phyloP scores from a whole-genome alignment of 2,888 invertebrate genomes.

The Caenorhabditis macrosperma region DNA sequence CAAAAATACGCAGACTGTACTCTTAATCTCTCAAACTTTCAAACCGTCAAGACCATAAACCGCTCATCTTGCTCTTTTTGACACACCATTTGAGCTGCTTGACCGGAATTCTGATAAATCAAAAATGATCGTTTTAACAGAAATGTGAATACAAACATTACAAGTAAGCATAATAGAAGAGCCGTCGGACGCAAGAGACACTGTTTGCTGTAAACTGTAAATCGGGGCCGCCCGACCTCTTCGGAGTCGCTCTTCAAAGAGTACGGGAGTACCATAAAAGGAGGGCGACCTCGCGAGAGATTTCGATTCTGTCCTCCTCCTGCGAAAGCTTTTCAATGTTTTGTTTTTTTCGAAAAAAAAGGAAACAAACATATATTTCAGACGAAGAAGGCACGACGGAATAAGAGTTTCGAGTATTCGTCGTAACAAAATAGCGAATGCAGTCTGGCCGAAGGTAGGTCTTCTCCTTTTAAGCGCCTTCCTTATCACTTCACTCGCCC shows the following conservation, averaged over 20 bases:
- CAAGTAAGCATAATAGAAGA: neutral
- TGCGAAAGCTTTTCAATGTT: too few species aligned
- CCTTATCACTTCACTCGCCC: slow-evolving; percentile 6
- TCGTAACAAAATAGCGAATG: neutral
- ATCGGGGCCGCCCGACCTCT: slow-evolving; percentile 5
- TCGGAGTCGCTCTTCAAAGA: slow-evolving; percentile 11
- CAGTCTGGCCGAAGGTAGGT: neutral
- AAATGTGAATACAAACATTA: neutral
- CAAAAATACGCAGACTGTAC: too few species aligned
- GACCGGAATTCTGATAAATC: slow-evolving; percentile 6
- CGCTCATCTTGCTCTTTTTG: too few species aligned
- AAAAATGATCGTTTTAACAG: neutral
- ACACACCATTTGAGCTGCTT: too few species aligned
- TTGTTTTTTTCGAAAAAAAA: neutral
- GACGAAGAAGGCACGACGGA: neutral
- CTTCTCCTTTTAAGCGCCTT: neutral
- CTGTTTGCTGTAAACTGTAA: slow-evolving; percentile 46
- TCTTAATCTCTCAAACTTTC: too few species aligned
- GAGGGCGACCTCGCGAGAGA: neutral
- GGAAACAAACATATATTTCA: slow-evolving; percentile 2
- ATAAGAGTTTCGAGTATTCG: neutral
- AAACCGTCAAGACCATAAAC: too few species aligned
- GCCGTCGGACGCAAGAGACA: slow-evolving; percentile 1
- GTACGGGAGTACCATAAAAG: slow-evolving; percentile 15
- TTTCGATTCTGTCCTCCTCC: too few species aligned